A percentile compares a stretch with the other conserved stretches of the same genome.
Conservation (phyloP, 2,888 invertebrate genomes). For the Melanophora roralis region DNA sequence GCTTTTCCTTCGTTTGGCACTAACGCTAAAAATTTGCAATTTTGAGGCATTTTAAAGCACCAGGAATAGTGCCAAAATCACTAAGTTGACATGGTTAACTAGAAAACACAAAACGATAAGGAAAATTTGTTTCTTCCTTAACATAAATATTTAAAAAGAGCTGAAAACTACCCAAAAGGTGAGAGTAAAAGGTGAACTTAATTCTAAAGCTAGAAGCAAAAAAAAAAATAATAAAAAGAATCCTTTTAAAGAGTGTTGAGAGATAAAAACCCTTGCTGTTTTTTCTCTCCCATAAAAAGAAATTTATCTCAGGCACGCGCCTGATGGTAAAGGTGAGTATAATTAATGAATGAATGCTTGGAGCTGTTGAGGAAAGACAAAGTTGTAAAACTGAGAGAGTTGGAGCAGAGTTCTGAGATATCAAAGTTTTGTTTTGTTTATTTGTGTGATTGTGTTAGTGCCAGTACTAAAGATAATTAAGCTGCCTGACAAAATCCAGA, state of each 20-base stretch:
- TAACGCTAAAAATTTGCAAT: too few species aligned
- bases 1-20: too few species aligned
- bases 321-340: slow-evolving; percentile 2
- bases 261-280: not conserved
- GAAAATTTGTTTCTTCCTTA: not conserved
- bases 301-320: slow-evolving; percentile 58
- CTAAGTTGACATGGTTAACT: too few species aligned
- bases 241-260: slow-evolving; percentile 17
- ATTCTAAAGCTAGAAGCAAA: not conserved
- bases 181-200: not conserved
- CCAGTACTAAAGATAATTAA: slow-evolving; percentile 38
- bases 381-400: slow-evolving; percentile 7
- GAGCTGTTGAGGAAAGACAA: not conserved
- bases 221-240: not conserved
- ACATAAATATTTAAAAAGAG: slow-evolving; percentile 29
- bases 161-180: not conserved
- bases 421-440: not conserved
- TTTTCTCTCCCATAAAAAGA: not conserved
- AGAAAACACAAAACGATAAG: slow-evolving; percentile 2
- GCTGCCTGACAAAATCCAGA: slow-evolving; percentile 41
- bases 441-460: not conserved
- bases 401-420: slow-evolving; percentile 22
- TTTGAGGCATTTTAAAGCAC: too few species aligned
- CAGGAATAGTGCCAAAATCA: too few species aligned
- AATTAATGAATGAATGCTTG: slow-evolving; percentile 16